These are phyloP conservation scores for Physella acuta DNA, from an alignment of 1,140 invertebrate species.

Conservation along the genomic window DNA sequence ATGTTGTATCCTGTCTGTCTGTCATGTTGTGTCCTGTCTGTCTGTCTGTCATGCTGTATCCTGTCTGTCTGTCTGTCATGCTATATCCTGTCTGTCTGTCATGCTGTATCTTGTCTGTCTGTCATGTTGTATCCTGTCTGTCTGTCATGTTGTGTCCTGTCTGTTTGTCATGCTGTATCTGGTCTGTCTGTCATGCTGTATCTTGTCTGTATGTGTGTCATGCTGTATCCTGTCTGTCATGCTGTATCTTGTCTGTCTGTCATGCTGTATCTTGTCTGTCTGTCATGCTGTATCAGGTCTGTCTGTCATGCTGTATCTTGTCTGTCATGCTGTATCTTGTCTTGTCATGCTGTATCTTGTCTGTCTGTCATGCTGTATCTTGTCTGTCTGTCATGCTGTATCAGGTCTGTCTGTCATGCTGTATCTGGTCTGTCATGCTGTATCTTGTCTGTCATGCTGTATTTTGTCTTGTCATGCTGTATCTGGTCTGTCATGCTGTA, in stretches of 20 bases:
- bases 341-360: too few relatives aligned
- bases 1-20: conserved; percentile 34
- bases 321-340: conserved; percentile 44
- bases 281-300: too few relatives aligned
- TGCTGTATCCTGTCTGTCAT: conserved; percentile 39
- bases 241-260: conserved; percentile 23
- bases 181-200: conserved; percentile 19
- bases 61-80: background rate
- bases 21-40: too few relatives aligned
- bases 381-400: too few relatives aligned
- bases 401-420: background rate
- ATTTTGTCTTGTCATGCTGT: too few relatives aligned
- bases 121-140: conserved; percentile 30
- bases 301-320: conserved; percentile 29
- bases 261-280: conserved; percentile 35
- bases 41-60: conserved; percentile 28
- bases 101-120: background rate
- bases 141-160: conserved; percentile 31
- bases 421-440: conserved; percentile 44
- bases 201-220: conserved; percentile 20
- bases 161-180: too few relatives aligned
- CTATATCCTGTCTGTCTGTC: too few relatives aligned
- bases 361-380: conserved; percentile 28
- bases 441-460: too few relatives aligned
- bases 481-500: too few relatives aligned